These are phyloP conservation scores for Ectropis crepuscularia DNA, from an alignment of 2,888 invertebrate species.

Conservation along the genomic window DNA sequence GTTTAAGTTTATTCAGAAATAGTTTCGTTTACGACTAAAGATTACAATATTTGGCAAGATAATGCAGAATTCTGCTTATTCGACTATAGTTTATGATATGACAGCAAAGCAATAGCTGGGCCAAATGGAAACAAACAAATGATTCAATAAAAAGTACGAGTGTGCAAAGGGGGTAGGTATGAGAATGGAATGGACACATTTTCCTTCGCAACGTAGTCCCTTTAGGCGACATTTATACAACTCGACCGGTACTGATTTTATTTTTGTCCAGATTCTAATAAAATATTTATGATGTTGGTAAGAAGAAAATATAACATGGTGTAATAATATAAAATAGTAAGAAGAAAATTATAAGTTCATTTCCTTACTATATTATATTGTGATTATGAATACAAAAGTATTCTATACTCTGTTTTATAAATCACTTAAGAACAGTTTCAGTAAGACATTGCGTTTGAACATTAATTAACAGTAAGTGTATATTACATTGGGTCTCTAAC, in stretches of 20 bases:
- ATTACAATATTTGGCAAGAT: constrained; percentile 2
- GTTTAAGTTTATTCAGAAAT: background rate
- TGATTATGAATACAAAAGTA: no score
- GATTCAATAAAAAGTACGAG: constrained; percentile 31
- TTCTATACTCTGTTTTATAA: no score
- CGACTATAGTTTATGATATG: constrained; percentile 7
- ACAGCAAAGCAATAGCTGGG: constrained; percentile 16
- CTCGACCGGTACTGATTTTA: background rate
- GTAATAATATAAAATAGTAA: no score
- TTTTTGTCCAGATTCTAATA: no score
- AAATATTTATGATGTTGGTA: no score
- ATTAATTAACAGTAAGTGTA: no score
- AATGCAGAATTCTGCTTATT: constrained; percentile 7
- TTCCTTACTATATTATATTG: no score
- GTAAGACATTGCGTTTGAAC: no score
- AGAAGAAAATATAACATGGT: no score
- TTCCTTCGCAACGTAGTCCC: constrained; percentile 45
- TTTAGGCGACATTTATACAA: constrained; percentile 1
- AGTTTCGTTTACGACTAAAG: constrained; percentile 1
- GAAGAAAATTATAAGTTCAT: no score
- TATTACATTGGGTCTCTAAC: no score
- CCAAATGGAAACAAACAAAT: constrained; percentile 23
- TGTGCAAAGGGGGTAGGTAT: constrained; percentile 45
- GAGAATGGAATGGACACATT: constrained; percentile 47
- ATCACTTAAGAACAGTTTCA: no score